Conservation (phyloP, 1,140 invertebrate species). For the Drosophila albomicans region DNA sequence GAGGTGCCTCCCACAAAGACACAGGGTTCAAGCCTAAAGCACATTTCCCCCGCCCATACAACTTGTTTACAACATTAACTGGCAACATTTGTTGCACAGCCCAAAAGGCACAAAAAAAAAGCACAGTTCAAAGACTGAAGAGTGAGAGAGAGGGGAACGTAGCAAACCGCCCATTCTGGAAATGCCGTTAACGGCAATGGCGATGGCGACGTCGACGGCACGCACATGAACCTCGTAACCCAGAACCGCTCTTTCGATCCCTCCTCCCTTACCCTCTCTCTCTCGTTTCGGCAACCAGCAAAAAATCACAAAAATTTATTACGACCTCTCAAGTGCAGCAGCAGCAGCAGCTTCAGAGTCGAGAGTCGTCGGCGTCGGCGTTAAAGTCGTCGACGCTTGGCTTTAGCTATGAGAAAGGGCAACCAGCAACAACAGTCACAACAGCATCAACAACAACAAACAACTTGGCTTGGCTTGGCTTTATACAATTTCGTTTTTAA, state of each 20-base stretch:
- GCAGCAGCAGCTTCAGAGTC: constrained; percentile 20
- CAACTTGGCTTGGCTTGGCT: constrained; percentile 39
- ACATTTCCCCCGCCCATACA: constrained; percentile 35
- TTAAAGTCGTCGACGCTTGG: not conserved
- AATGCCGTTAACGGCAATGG: constrained; percentile 58
- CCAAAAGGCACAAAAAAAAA: constrained; percentile 33
- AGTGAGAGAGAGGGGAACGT: not conserved
- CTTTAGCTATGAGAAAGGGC: not conserved
- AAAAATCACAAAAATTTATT: constrained; percentile 78
- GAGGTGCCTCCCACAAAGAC: constrained; percentile 23
- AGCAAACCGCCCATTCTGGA: constrained; percentile 54
- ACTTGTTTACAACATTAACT: constrained; percentile 82
- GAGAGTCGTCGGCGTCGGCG: constrained; percentile 1
- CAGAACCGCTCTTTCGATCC: not conserved
- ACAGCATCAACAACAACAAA: too few species aligned
- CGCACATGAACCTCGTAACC: constrained; percentile 68
- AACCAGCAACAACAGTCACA: constrained; percentile 9
- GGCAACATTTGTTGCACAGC: constrained; percentile 79
- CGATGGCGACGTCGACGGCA: constrained; percentile 51
- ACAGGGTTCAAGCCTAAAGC: constrained; percentile 35
- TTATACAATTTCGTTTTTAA: constrained; percentile 83
- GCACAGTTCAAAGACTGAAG: constrained; percentile 1
- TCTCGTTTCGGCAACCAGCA: not conserved
- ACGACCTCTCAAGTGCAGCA: constrained; percentile 53
- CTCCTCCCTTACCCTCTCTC: not conserved